Evolutionary conservation across 2,113 vertebrate species (phyloP), one percentile per base, ranked within the genome.

Genomic region (Mesitornis unicolor): DNA sequence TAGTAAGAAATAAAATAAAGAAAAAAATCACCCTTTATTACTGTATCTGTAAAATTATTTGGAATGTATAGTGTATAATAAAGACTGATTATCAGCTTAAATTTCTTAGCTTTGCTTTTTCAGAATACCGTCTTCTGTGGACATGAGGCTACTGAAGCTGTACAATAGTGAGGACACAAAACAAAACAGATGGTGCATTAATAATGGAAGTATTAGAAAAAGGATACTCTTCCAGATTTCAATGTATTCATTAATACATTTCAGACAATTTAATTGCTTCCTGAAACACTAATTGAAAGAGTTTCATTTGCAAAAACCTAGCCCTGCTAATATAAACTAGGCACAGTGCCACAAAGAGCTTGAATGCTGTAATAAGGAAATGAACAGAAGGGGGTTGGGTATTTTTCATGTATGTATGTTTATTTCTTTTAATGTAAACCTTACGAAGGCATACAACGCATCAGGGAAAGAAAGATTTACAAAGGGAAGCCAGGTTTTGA

Each of bases 221-320:
- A 97, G 93, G 78, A 45, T 97, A 43, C 90, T 97, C 95, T 98
- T 98, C 97, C 97, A 98, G 96, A 97, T 98, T 98, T 96, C 97
- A 97, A 69, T 96, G 96, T 98, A 97, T 98, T 98, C 98, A 98
- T 98, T 98, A 98, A 98, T 98, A 98, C 74, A 97, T 97, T 97
- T 98, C 97, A 98, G 98, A 98, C 97, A 97, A 97, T 98, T 98
- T 98, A 98, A 98, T 98, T 98, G 97, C 97, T 98, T 98, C 97
- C 97, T 97, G 97, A 97, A 98, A 95, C 93, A 92, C 97, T 98
- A 98, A 98, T 98, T 98, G 98, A 98, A 98, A 98, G 98, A 97
- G 96, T 98, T 98, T 98, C 96, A 97, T 97, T 98, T 98, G 96
- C 97, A 97, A 97, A 98, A 83, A 91, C 86, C 96, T 97, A 97